A percentile compares a stretch with the other conserved stretches of the same genome.
These are phyloP conservation scores for Beroe forskalii DNA, from an alignment of 37 sponge, comb jelly and placozoan genomes.

Conservation along the genomic window DNA sequence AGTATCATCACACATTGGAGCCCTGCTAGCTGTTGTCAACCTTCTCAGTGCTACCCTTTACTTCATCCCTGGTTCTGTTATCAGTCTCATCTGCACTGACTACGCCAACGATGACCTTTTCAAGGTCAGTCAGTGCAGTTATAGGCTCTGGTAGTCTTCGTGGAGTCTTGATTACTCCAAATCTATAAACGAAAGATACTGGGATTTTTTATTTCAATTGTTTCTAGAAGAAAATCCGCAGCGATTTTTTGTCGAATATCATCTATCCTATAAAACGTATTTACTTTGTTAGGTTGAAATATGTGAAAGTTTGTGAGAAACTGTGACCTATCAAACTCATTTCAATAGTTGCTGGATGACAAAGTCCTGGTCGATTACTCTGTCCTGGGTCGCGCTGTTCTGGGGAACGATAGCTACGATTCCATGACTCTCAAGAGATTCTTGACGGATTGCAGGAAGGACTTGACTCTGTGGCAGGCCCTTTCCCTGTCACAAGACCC, in stretches of 20 bases:
- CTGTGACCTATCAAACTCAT: too few species aligned
- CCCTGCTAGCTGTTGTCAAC: slow-evolving; percentile 36
- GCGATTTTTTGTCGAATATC: too few species aligned
- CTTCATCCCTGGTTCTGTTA: slow-evolving; percentile 29
- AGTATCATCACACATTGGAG: slow-evolving; percentile 20
- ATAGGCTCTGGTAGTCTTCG: not conserved
- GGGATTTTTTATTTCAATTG: too few species aligned
- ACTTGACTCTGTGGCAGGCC: slow-evolving; percentile 1
- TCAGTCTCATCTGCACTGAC: slow-evolving; percentile 45
- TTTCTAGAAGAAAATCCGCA: too few species aligned
- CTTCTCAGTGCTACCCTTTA: slow-evolving; percentile 6
- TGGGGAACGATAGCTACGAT: slow-evolving; percentile 8
- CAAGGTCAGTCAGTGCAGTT: not conserved
- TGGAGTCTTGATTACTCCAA: too few species aligned
- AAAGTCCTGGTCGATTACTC: slow-evolving; percentile 52
- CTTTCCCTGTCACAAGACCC: not conserved
- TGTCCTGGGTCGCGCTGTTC: slow-evolving; percentile 31
- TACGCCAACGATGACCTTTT: not conserved
- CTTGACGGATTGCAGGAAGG: not conserved
- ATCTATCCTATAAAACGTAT: too few species aligned
- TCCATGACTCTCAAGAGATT: not conserved
- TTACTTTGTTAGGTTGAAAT: too few species aligned
- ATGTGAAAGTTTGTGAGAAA: too few species aligned
- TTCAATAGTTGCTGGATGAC: slow-evolving; percentile 41
- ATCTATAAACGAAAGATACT: too few species aligned